Conservation (phyloP, 2,888 invertebrate genomes). For the Lomographa bimaculata region DNA sequence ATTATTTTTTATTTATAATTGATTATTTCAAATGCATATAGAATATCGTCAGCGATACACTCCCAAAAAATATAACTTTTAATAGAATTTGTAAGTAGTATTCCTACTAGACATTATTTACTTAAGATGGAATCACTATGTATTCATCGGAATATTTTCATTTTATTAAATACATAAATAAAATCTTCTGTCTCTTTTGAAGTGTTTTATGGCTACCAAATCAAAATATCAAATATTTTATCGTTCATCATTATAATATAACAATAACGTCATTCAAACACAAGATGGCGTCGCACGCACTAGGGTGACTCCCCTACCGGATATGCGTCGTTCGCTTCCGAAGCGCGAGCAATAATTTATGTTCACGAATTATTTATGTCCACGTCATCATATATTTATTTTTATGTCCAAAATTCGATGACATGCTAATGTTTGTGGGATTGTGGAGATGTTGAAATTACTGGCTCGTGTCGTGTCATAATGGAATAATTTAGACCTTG, state of each 20-base stretch:
- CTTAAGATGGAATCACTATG: too few species aligned
- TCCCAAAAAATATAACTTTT: too few species aligned
- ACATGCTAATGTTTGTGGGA: slow-evolving; percentile 60
- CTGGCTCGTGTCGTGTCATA: slow-evolving; percentile 32
- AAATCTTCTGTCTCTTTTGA: too few species aligned
- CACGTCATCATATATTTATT: slow-evolving; percentile 64
- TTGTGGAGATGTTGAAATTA: slow-evolving; percentile 48
- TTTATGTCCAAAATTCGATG: slow-evolving; percentile 57
- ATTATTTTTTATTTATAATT: too few species aligned
- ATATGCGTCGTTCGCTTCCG: slow-evolving; percentile 60
- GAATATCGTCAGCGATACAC: too few species aligned
- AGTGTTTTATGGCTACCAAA: background rate
- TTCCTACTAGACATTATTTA: too few species aligned
- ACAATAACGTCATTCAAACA: slow-evolving; percentile 55
- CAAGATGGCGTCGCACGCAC: slow-evolving; percentile 64
- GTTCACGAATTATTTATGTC: slow-evolving; percentile 27
- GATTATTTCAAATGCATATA: too few species aligned
- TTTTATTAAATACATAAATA: too few species aligned
- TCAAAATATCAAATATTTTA: slow-evolving; percentile 20
- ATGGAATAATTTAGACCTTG: slow-evolving; percentile 19
- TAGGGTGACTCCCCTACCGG: slow-evolving; percentile 73
- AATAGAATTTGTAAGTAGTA: too few species aligned
- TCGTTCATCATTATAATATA: slow-evolving; percentile 45
- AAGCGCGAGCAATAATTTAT: slow-evolving; percentile 66
- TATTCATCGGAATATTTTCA: too few species aligned